Evolutionary conservation across 2,113 vertebrate genomes (phyloP).

Genomic region (Chaetops frenatus): DNA sequence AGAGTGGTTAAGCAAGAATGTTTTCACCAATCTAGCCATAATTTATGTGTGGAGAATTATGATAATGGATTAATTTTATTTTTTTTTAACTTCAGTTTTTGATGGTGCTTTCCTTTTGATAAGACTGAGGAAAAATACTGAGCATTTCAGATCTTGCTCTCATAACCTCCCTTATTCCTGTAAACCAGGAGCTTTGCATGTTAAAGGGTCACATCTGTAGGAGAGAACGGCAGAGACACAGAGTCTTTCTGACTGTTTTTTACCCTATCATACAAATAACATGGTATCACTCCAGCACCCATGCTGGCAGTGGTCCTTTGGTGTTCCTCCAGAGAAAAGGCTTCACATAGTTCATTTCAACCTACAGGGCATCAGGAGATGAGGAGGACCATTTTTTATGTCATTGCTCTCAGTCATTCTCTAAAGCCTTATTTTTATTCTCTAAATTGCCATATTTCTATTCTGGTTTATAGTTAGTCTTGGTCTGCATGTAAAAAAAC

Average conservation of each 20-base stretch:
- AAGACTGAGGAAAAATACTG: background rate
- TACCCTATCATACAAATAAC: background rate
- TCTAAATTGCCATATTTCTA: background rate
- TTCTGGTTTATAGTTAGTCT: background rate
- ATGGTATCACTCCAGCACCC: background rate
- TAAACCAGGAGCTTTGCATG: background rate
- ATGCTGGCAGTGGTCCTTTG: background rate
- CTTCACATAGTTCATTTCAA: background rate
- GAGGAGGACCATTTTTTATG: background rate
- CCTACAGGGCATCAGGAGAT: background rate
- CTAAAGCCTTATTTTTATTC: background rate
- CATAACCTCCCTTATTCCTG: background rate
- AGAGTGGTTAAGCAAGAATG: background rate
- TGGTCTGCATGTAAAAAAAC: background rate
- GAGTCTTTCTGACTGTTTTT: background rate
- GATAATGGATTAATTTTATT: background rate
- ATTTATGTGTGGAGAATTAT: background rate
- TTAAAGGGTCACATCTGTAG: background rate
- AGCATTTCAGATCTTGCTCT: background rate
- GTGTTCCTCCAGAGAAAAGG: background rate
- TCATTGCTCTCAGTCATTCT: background rate
- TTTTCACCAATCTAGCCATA: background rate
- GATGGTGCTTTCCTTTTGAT: background rate
- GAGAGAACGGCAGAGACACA: background rate
- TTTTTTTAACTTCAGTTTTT: background rate